phyloP scores from a whole-genome alignment of 2,113 vertebrate genomes.

The Labeo catla region DNA sequence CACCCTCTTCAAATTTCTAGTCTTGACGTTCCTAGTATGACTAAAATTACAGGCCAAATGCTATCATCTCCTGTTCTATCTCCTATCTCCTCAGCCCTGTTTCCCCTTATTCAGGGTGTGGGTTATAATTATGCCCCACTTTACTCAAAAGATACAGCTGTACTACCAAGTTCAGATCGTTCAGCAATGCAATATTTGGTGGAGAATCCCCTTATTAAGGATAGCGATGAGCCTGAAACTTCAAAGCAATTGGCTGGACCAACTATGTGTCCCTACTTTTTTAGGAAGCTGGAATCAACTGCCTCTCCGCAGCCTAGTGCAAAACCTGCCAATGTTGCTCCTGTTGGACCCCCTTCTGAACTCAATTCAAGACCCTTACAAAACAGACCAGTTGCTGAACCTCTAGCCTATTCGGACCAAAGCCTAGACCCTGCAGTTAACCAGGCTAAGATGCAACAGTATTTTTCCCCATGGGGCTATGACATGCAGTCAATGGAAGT shows the following conservation, averaged over 20 bases:
- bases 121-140: neutral
- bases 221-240: neutral
- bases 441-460: neutral
- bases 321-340: neutral
- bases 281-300: neutral
- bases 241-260: neutral
- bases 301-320: neutral
- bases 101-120: neutral
- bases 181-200: neutral
- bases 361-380: neutral
- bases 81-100: neutral
- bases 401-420: neutral
- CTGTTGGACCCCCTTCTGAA: neutral
- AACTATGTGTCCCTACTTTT: neutral
- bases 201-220: neutral
- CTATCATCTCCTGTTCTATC: neutral
- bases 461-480: neutral
- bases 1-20: constrained; percentile 17
- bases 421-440: neutral
- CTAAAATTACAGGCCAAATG: constrained; percentile 12
- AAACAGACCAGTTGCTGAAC: neutral
- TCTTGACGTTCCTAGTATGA: neutral
- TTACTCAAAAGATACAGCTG: neutral
- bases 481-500: neutral
- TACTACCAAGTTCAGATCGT: neutral